Evolutionary conservation across 2,888 invertebrate genomes (phyloP).

Genomic region (Acrobasis suavella): DNA sequence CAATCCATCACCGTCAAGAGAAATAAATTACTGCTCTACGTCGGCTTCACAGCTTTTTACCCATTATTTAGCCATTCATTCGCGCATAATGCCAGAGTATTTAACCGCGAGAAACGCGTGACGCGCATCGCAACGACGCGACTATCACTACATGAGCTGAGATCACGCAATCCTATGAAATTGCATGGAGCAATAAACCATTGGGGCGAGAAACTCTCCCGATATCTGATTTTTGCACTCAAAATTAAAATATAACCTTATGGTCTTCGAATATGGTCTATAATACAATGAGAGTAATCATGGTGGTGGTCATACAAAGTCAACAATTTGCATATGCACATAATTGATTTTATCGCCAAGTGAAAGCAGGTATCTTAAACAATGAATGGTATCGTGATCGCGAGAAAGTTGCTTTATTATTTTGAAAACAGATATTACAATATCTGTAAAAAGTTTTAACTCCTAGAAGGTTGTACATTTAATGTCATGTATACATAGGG

Average conservation of each 20-base stretch:
- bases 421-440: too few species aligned
- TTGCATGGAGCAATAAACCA: constrained; percentile 17
- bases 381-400: constrained; percentile 9
- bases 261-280: neutral
- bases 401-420: neutral
- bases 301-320: neutral
- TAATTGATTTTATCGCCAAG: neutral
- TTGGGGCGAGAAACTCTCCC: constrained; percentile 7
- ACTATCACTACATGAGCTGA: neutral
- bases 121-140: constrained; percentile 3
- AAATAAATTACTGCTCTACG: constrained; percentile 23
- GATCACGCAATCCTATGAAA: constrained; percentile 8
- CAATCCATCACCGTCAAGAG: constrained; percentile 16
- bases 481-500: too few species aligned
- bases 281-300: neutral
- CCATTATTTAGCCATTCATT: constrained; percentile 9
- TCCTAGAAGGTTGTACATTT: too few species aligned
- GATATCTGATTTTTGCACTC: neutral
- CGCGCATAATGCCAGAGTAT: constrained; percentile 8
- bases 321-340: constrained; percentile 11
- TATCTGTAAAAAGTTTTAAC: too few species aligned
- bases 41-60: constrained; percentile 11
- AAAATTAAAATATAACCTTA: neutral
- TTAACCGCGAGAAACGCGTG: neutral
- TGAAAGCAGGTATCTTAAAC: constrained; percentile 4